Evolutionary conservation across 1,140 invertebrate genomes (phyloP).

Genomic region (Drosophila teissieri): DNA sequence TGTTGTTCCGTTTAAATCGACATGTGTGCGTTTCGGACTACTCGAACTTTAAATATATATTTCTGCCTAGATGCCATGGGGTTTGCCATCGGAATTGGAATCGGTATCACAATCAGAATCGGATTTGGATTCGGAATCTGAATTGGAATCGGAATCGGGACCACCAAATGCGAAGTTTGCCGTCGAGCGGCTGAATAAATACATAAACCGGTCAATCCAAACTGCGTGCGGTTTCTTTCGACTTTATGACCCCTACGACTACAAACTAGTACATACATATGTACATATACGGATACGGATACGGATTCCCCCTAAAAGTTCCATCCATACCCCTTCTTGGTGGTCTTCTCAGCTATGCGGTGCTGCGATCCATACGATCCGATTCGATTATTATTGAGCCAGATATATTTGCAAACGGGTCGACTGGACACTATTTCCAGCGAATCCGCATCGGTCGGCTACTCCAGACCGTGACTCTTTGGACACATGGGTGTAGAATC

Average conservation of each 20-base stretch:
- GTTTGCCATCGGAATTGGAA: no score
- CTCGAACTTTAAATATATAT: conserved; percentile 33
- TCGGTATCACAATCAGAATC: no score
- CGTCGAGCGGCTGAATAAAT: conserved; percentile 59
- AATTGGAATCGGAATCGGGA: conserved; percentile 9
- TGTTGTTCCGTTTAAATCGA: not conserved
- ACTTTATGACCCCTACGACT: conserved; percentile 54
- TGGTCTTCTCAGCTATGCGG: conserved; percentile 30
- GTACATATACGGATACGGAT: no score
- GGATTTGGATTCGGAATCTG: no score
- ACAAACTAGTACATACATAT: no score
- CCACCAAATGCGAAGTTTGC: conserved; percentile 62
- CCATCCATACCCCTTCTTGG: conserved; percentile 24
- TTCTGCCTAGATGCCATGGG: not conserved
- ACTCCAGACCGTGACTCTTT: conserved; percentile 61
- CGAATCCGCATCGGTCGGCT: conserved; percentile 18
- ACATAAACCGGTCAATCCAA: conserved; percentile 64
- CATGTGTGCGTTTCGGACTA: conserved; percentile 11
- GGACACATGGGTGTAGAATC: conserved; percentile 52
- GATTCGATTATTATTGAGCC: conserved; percentile 2
- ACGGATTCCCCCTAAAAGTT: not conserved
- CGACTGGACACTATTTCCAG: conserved; percentile 41
- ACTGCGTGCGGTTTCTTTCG: conserved; percentile 53
- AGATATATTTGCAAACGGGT: not conserved
- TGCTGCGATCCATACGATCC: conserved; percentile 5